Base-by-base conservation (phyloP, 2,113 vertebrate species). In the Colistium nudipinnis region DNA sequence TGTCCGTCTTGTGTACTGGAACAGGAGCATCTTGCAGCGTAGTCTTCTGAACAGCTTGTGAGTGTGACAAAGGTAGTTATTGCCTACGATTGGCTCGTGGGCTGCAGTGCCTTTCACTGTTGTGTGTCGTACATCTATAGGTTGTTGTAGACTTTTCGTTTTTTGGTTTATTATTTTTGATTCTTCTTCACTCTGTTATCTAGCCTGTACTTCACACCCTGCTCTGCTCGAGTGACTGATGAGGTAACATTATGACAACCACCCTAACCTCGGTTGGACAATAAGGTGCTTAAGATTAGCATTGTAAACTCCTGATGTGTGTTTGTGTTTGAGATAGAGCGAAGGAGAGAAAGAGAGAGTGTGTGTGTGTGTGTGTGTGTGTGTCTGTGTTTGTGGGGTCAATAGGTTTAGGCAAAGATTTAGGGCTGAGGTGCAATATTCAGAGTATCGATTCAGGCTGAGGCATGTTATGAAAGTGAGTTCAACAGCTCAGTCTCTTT, bases 211-310 rank as follows among this genome's bases (percentile, higher is more conserved):
- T 76, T 82, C 16, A 36, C 53, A 45, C 70, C 80, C 74, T 69
- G 43, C 70, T 78, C 80, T 88, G 81, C 81, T 73, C 6, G 60
- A 85, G 64, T 48, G 71, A 74, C 79, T 44, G 74, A 84, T 88
- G 86, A 89, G 85, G 83, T 89, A 83, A 81, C 44, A 24, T 64
- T 74, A 78, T 71, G 75, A 86, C 82, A 77, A 82, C 82, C 74
- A 77, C 79, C 70, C 74, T 72, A 75, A 84, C 73, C 74, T 77
- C 61, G 68, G 81, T 30, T 43, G 80, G 79, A 74, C 76, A 76
- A 87, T 91, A 90, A 91, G 89, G 89, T 91, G 90, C 90, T 86
- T 86, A 89, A 59, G 56, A 74, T 84, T 64, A 81, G 81, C 76
- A 79, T 35, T 72, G 85, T 87, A 87, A 89, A 91, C 89, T 76